Conservation (phyloP, 2,797 vertebrate genomes). For the Ptychadena robeensis region DNA sequence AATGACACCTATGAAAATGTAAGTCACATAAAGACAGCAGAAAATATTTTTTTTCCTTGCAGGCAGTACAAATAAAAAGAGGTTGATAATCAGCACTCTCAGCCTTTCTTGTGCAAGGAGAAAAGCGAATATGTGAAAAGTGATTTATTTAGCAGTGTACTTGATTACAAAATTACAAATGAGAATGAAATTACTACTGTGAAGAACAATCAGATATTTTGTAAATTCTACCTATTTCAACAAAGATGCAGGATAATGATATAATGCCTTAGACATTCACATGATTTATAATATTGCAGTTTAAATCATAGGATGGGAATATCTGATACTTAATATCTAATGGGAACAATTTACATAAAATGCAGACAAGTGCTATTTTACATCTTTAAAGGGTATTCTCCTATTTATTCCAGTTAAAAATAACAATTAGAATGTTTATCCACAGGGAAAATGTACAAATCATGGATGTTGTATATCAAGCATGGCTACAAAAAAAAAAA, state of each 20-base stretch:
- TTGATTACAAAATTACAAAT: not conserved
- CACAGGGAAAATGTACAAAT: not conserved
- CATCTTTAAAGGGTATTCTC: not conserved
- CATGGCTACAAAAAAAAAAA: not conserved
- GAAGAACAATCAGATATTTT: slow-evolving; percentile 6
- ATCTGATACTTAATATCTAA: not conserved
- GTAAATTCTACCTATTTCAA: slow-evolving; percentile 11
- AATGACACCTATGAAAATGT: slow-evolving; percentile 11
- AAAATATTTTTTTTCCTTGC: not conserved
- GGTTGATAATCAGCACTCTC: not conserved
- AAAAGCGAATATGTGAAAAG: not conserved
- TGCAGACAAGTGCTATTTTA: not conserved
- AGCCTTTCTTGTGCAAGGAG: not conserved
- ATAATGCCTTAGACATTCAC: not conserved
- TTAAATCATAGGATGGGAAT: not conserved
- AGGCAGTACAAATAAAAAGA: not conserved
- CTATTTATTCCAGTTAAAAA: not conserved
- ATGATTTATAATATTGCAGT: not conserved
- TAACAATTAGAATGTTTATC: not conserved
- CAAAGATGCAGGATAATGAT: not conserved
- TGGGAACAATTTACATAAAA: not conserved
- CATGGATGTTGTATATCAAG: not conserved
- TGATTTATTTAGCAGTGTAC: slow-evolving; percentile 9
- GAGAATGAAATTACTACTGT: not conserved
- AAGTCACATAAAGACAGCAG: not conserved